Base-by-base conservation (phyloP, 1,140 invertebrate genomes). In the Daktulosphaira vitifoliae region DNA sequence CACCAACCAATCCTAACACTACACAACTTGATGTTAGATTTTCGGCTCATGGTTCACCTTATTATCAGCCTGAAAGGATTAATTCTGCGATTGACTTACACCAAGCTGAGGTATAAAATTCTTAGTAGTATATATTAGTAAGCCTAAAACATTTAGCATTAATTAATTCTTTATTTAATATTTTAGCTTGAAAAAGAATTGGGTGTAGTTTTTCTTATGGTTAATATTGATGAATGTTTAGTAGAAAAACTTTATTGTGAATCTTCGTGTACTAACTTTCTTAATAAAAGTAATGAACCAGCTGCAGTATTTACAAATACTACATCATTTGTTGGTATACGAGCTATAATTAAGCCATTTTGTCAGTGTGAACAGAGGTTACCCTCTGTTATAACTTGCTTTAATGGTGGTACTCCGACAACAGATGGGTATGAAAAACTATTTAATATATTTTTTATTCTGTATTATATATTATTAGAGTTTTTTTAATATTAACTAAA, bases 31-130 rank as follows among this genome's bases (percentile, higher is more conserved):
- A 97, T 73, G 86, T 96, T 0, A 77, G 92, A 68, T 97, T 89
- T 74, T 88, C 92, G 0, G 92, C 89, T 0, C 92, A 96, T 73
- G 89, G 88, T 0, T 94, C 91, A 0, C 92, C 92, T 0, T 95
- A 93, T 73, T 92, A 92, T 71, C 81, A 84, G 1, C 78, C 90
- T 0, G 89, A 92, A 74, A 89, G 86, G 73, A 76, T 95, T 1
- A 90, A 96, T 69, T 87, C 88, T 1, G 82, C 89, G 62, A 78
- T 90, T 15, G 79, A 81, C 4, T 76, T 80, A 22, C 78, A 87
- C 69, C 81, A 85, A 68, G 76, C 81, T 46, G 78, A 84, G 75
- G 85, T 87, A 71, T 71, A 71, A 26, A 37, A 49, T n/a, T n/a
- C n/a, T n/a, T n/a, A n/a, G n/a, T n/a, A n/a, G n/a, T n/a, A n/a